Conservation (phyloP, 2,888 invertebrate genomes). For the Cremastinae sp. region DNA sequence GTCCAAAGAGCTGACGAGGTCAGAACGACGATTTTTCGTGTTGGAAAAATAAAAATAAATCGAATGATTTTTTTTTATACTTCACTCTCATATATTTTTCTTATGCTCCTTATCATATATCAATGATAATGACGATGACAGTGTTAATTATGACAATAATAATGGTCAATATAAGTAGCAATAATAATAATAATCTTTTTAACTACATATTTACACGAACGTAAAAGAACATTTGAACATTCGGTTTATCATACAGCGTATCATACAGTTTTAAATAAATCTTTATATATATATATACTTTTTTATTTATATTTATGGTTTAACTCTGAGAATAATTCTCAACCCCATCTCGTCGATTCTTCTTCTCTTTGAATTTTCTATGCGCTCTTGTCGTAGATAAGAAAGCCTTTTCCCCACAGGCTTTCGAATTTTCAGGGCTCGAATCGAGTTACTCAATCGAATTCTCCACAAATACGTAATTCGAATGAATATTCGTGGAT, state of each 20-base stretch:
- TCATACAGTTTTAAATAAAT: constrained; percentile 66
- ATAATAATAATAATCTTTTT: constrained; percentile 68
- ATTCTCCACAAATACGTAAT: constrained; percentile 1
- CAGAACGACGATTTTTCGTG: neutral
- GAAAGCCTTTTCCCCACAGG: too few relatives aligned
- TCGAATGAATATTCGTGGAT: neutral
- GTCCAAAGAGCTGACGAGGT: neutral
- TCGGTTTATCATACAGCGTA: constrained; percentile 63
- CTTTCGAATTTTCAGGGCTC: neutral
- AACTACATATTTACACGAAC: constrained; percentile 76
- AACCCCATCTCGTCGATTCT: neutral
- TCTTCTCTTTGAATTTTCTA: neutral
- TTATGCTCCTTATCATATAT: constrained; percentile 60
- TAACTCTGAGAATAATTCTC: constrained; percentile 49
- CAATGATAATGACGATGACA: constrained; percentile 40
- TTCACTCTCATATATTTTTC: constrained; percentile 68
- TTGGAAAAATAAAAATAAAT: constrained; percentile 2
- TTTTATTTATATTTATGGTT: constrained; percentile 35
- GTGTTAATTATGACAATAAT: constrained; percentile 40
- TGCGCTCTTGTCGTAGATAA: constrained; percentile 7
- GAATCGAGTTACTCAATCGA: too few relatives aligned
- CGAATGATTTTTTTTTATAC: constrained; percentile 46
- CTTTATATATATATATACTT: constrained; percentile 22
- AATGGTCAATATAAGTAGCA: constrained; percentile 45
- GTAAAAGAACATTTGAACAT: constrained; percentile 53